These are phyloP conservation scores for Serinus canaria DNA, from an alignment of 2,113 vertebrate species.

Conservation along the genomic window DNA sequence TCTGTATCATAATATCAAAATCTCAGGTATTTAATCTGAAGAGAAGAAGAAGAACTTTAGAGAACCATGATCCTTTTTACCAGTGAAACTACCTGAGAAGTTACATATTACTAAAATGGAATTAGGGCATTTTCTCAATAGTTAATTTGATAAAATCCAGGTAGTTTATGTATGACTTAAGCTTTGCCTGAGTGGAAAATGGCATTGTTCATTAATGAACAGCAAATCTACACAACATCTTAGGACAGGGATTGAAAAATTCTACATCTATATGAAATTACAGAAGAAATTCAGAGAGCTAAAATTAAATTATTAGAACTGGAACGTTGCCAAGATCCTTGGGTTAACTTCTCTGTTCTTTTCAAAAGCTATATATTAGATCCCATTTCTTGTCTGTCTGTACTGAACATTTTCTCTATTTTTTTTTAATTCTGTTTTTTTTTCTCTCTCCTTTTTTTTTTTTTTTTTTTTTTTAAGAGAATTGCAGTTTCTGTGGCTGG, in stretches of 20 bases:
- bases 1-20: neutral
- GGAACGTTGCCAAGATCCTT: slow-evolving; percentile 10
- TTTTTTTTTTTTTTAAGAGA: neutral
- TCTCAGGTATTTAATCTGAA: neutral
- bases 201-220: slow-evolving; percentile 12
- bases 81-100: neutral
- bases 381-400: neutral
- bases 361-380: neutral
- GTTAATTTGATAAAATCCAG: neutral
- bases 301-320: slow-evolving; percentile 29
- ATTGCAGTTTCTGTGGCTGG: neutral
- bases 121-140: neutral
- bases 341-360: neutral
- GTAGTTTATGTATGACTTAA: neutral
- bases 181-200: neutral
- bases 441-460: too few species aligned
- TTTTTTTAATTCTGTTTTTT: neutral
- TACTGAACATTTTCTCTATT: neutral
- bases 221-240: slow-evolving; percentile 2
- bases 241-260: slow-evolving; percentile 17
- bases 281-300: slow-evolving; percentile 12
- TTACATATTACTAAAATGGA: neutral
- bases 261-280: slow-evolving; percentile 9
- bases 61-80: neutral
- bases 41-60: neutral